These are phyloP conservation scores for Poeciliopsis prolifica DNA, from an alignment of 2,113 vertebrate genomes.

Conservation along the genomic window DNA sequence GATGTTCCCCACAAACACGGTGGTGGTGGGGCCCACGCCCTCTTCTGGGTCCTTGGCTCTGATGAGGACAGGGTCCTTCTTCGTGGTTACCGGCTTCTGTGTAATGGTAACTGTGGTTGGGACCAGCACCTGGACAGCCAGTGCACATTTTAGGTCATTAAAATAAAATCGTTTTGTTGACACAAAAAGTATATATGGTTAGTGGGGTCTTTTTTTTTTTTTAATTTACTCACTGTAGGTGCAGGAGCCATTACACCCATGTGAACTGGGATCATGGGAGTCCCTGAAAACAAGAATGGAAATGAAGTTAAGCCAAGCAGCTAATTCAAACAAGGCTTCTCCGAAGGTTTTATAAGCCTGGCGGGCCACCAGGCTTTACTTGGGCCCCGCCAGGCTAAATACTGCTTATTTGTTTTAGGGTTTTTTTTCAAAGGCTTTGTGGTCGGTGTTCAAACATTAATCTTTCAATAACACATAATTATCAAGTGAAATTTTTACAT, in stretches of 20 bases:
- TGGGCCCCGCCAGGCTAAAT: too few relatives aligned
- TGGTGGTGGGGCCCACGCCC: conserved; percentile 90
- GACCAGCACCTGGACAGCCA: conserved; percentile 82
- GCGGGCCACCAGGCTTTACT: too few relatives aligned
- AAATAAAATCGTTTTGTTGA: not conserved
- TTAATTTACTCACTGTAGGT: conserved; percentile 82
- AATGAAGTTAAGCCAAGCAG: not conserved
- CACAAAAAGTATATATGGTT: not conserved
- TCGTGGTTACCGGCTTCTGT: conserved; percentile 87
- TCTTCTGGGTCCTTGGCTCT: conserved; percentile 90
- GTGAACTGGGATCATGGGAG: conserved; percentile 98
- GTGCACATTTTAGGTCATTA: not conserved
- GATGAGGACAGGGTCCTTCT: conserved; percentile 85
- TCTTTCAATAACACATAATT: too few relatives aligned
- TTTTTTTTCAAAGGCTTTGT: too few relatives aligned
- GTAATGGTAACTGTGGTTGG: conserved; percentile 90
- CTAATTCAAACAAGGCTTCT: not conserved
- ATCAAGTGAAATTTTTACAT: too few relatives aligned
- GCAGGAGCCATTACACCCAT: conserved; percentile 96
- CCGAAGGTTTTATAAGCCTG: too few relatives aligned
- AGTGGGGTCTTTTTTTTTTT: not conserved
- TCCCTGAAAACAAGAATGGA: conserved; percentile 78
- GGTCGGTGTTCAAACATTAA: too few relatives aligned
- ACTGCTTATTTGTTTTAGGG: too few relatives aligned
- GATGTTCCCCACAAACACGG: conserved; percentile 98